Evolutionary conservation across 2,113 vertebrate species (phyloP).

Genomic region (Fukomys damarensis): DNA sequence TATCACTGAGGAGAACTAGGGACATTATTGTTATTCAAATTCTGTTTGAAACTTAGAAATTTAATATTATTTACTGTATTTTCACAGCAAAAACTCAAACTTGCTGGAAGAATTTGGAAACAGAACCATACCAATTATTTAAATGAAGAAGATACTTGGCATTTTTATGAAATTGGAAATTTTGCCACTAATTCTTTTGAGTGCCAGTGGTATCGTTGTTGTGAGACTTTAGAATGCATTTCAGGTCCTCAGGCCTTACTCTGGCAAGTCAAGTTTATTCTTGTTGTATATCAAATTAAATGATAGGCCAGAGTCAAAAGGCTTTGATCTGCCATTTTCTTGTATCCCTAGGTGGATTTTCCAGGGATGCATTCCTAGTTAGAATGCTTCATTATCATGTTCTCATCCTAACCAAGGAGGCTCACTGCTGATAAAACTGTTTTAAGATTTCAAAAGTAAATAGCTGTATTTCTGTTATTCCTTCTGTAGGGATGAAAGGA

Average conservation of each 20-base stretch:
- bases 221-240: background rate
- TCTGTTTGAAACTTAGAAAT: slow-evolving; percentile 6
- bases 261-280: background rate
- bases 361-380: background rate
- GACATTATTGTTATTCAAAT: slow-evolving; percentile 32
- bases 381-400: background rate
- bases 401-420: slow-evolving; percentile 1
- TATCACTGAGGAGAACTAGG: slow-evolving; percentile 20
- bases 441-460: slow-evolving; percentile 48
- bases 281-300: background rate
- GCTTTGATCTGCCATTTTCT: background rate
- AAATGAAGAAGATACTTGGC: slow-evolving; percentile 37
- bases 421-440: background rate
- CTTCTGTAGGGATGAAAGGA: background rate
- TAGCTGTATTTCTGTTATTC: background rate
- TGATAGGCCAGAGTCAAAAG: background rate
- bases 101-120: slow-evolving; percentile 25
- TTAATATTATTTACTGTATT: background rate
- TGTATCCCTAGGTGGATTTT: background rate
- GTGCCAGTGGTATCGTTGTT: background rate
- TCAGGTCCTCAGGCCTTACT: background rate
- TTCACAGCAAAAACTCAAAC: background rate
- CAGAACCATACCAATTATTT: slow-evolving; percentile 11
- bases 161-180: slow-evolving; percentile 39
- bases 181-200: slow-evolving; percentile 36